A percentile compares a stretch with the other conserved stretches of the same genome.
phyloP scores from a whole-genome alignment of 2,888 invertebrate species.

The Griposia aprilina region DNA sequence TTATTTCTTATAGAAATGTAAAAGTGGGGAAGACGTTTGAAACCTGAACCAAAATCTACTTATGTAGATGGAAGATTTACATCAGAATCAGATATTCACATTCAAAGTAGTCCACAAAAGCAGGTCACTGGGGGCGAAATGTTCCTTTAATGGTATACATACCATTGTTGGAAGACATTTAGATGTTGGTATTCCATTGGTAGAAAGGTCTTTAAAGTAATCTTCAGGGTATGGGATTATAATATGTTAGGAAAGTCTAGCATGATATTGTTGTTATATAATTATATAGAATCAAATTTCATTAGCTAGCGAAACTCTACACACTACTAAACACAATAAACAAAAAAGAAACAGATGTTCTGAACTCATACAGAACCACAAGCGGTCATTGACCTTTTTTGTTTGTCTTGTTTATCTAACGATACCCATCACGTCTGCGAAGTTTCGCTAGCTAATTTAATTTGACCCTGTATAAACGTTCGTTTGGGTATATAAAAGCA shows the following conservation, averaged over 20 bases:
- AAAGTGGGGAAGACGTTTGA: background rate
- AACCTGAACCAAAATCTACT: slow-evolving; percentile 20
- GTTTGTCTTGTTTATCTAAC: too few species aligned
- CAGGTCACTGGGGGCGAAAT: slow-evolving; percentile 19
- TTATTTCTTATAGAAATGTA: background rate
- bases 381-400: too few species aligned
- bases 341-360: too few species aligned
- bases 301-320: too few species aligned
- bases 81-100: slow-evolving; percentile 48
- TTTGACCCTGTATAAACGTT: background rate
- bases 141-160: slow-evolving; percentile 28
- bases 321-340: too few species aligned
- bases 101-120: slow-evolving; percentile 41
- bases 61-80: slow-evolving; percentile 49
- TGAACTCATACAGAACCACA: too few species aligned
- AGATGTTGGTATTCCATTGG: background rate
- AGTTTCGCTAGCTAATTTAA: too few species aligned
- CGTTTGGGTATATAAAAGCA: background rate
- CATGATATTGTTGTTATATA: too few species aligned
- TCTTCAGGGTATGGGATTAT: too few species aligned
- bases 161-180: slow-evolving; percentile 19
- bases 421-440: too few species aligned
- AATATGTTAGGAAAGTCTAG: background rate
- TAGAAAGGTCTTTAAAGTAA: background rate
- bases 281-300: too few species aligned